phyloP scores from a whole-genome alignment of 2,113 vertebrate species.

The Prionailurus viverrinus region DNA sequence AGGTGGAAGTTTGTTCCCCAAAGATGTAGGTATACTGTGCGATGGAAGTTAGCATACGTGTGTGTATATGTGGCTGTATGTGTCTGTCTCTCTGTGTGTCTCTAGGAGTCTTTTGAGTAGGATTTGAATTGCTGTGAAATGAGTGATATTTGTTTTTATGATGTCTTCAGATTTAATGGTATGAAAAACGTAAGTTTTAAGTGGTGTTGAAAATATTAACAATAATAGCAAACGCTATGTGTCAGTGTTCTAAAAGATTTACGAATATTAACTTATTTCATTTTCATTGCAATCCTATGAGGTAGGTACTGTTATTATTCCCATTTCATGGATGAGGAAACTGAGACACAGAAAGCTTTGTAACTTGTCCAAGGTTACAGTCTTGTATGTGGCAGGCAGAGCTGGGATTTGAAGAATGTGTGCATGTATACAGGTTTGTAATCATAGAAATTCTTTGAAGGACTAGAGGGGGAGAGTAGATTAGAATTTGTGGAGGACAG shows the following conservation, averaged over 20 bases:
- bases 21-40: neutral
- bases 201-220: neutral
- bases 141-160: neutral
- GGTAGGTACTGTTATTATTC: neutral
- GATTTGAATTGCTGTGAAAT: neutral
- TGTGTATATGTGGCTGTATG: neutral
- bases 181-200: neutral
- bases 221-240: neutral
- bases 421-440: neutral
- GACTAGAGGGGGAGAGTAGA: neutral
- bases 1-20: neutral
- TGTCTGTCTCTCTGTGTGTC: neutral
- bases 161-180: neutral
- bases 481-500: neutral
- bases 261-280: neutral
- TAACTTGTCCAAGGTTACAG: neutral
- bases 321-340: neutral
- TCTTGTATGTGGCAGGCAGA: neutral
- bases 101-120: neutral
- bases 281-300: neutral
- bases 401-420: neutral
- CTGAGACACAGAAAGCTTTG: neutral
- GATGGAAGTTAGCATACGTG: neutral
- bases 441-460: neutral
- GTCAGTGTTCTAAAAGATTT: neutral